Evolutionary conservation across 2,888 invertebrate genomes (phyloP), one percentile per base, ranked within the genome.

Genomic region (Ectemnius lituratus): DNA sequence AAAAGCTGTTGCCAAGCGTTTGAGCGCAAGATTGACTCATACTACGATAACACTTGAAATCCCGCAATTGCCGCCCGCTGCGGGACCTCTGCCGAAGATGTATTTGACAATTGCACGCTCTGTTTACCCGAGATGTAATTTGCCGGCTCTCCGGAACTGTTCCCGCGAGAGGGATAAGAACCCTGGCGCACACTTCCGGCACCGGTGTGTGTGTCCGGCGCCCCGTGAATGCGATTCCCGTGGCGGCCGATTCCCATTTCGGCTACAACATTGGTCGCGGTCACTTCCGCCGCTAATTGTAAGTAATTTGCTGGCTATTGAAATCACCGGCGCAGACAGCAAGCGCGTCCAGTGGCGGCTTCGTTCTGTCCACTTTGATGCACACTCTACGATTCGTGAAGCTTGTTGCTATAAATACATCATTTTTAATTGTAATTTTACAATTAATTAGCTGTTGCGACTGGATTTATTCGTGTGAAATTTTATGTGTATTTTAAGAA

Each of bases 81-180:
- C 37, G 37, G 37, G 37, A 37, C 37, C 37, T 11, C 8, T 37
- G 46, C 11, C n/a, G 20, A 61, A 28, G 57, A 37, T 70, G 70
- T 46, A 64, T 76, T 62, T 67, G 73, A 74, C 67, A 63, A 76
- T 70, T 58, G 45, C 52, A 46, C 27, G 58, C 45, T 16, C 73
- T 67, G 63, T 73, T 76, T 70, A 64, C 70, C 45, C 45, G 62
- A 8, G 23, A n/a, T 47, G 58, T 76, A 70, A 76, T 73, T 73
- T 61, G 57, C 60, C 13, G 14, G 18, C 47, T 37, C 45, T 20
- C 16, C 20, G 8, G n/a, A 66, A 57, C 49, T 23, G 62, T 49
- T 67, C 52, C 63, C 59, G 8, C 49, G 58, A 67, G 69, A 61
- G 45, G 64, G 62, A 61, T 63, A 61, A 67, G 70, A 73, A 66